Percentiles rank a stretch among this genome's conserved stretches.
These are phyloP conservation scores for Pedionomus torquatus DNA, from an alignment of 2,113 vertebrate genomes.

Conservation along the genomic window DNA sequence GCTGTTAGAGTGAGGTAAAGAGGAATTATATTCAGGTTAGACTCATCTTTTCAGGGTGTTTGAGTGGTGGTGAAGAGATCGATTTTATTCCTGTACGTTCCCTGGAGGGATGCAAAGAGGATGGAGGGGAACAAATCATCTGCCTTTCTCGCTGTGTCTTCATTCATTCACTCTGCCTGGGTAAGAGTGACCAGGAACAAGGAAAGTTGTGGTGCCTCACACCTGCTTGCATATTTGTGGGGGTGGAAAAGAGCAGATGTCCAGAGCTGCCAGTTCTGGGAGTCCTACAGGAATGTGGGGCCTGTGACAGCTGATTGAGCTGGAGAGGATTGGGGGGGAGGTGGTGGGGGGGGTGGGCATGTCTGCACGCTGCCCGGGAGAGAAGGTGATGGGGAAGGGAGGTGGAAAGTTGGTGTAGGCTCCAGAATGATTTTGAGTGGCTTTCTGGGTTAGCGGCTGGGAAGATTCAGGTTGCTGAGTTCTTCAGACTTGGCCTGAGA, in stretches of 20 bases:
- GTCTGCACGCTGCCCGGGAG: neutral
- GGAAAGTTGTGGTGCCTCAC: slow-evolving; percentile 10
- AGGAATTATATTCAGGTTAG: neutral
- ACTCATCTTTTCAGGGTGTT: neutral
- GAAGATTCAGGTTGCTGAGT: neutral
- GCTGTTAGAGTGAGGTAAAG: neutral
- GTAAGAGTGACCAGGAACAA: neutral
- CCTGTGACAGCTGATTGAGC: slow-evolving; percentile 63
- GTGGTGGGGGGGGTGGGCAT: neutral
- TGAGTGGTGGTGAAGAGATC: neutral
- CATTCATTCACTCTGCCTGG: neutral
- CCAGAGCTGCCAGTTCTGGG: slow-evolving; percentile 35
- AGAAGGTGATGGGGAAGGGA: neutral
- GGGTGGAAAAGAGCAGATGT: slow-evolving; percentile 69
- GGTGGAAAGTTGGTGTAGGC: neutral
- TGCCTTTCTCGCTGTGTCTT: neutral
- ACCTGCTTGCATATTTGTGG: slow-evolving; percentile 72
- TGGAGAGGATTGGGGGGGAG: neutral
- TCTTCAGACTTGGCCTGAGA: neutral
- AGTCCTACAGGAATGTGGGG: slow-evolving; percentile 20
- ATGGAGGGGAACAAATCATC: neutral
- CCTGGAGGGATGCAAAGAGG: accelerated
- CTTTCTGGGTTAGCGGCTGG: neutral
- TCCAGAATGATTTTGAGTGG: neutral
- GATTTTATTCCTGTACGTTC: accelerated